Conservation (phyloP, 1,140 invertebrate species). For the Cydia fagiglandana region DNA sequence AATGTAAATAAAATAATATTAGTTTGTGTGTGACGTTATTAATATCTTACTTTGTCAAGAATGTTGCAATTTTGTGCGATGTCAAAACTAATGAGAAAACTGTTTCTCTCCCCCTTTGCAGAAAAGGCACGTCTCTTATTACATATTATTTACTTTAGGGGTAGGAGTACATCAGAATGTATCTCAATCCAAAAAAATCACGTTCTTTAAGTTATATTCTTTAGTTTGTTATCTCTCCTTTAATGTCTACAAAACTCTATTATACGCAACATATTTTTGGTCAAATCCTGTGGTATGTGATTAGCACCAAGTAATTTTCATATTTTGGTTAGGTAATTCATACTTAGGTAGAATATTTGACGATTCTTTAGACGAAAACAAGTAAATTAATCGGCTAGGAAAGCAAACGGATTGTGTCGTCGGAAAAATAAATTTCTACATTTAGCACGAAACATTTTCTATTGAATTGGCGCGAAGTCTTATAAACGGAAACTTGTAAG, state of each 20-base stretch:
- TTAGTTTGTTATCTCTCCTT: not conserved
- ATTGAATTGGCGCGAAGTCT: not conserved
- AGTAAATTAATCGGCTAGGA: no score
- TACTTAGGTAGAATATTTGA: not conserved
- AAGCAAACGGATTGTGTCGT: not conserved
- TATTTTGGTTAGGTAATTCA: not conserved
- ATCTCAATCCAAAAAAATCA: not conserved
- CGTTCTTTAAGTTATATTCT: not conserved
- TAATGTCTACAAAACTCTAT: no score
- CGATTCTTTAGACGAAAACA: not conserved
- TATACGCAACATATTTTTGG: no score
- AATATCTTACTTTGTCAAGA: not conserved
- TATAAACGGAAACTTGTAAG: not conserved
- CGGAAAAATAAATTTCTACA: not conserved
- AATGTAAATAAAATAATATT: not conserved
- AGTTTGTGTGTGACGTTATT: not conserved
- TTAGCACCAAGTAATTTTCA: no score
- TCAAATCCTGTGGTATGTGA: no score
- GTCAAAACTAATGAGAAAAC: conserved; percentile 15
- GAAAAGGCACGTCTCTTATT: conserved; percentile 16
- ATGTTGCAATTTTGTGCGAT: not conserved
- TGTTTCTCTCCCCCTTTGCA: not conserved
- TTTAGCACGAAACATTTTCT: not conserved
- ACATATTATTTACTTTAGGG: conserved; percentile 3
- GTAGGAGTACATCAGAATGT: not conserved